phyloP scores from a whole-genome alignment of 2,113 vertebrate species.

The Callopanchax toddi region DNA sequence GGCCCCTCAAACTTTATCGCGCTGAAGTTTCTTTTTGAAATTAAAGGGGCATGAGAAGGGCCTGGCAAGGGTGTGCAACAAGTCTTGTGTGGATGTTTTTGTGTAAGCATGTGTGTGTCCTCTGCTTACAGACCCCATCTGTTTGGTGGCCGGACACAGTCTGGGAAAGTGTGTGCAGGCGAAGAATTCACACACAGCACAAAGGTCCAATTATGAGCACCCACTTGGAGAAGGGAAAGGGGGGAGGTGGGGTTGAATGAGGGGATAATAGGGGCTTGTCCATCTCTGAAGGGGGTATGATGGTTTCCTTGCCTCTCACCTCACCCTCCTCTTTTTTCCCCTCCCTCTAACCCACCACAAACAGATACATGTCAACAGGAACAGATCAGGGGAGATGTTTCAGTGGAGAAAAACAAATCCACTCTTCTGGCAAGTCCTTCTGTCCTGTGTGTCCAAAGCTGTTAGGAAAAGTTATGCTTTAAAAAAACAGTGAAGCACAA shows the following conservation, averaged over 20 bases:
- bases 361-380: conserved; percentile 64
- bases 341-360: conserved; percentile 53
- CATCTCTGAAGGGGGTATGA: conserved; percentile 75
- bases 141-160: conserved; percentile 78
- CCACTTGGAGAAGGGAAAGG: conserved; percentile 70
- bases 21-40: conserved; percentile 73
- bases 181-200: conserved; percentile 80
- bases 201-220: conserved; percentile 86
- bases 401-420: conserved; percentile 37
- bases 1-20: conserved; percentile 76
- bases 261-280: conserved; percentile 81
- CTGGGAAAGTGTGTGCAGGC: conserved; percentile 76
- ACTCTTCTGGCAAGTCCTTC: conserved; percentile 18
- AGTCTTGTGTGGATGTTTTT: conserved; percentile 50
- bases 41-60: conserved; percentile 84
- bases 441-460: conserved; percentile 10
- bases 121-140: conserved; percentile 83
- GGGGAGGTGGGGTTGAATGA: conserved; percentile 44
- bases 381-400: conserved; percentile 38
- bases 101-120: conserved; percentile 20
- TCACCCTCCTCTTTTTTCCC: conserved; percentile 47
- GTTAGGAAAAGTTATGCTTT: too few relatives aligned
- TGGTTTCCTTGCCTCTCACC: conserved; percentile 74
- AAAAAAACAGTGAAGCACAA: too few relatives aligned
- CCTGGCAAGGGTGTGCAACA: conserved; percentile 79